Conservation (phyloP, 2,113 vertebrate species). For the Tonatia bakeri region DNA sequence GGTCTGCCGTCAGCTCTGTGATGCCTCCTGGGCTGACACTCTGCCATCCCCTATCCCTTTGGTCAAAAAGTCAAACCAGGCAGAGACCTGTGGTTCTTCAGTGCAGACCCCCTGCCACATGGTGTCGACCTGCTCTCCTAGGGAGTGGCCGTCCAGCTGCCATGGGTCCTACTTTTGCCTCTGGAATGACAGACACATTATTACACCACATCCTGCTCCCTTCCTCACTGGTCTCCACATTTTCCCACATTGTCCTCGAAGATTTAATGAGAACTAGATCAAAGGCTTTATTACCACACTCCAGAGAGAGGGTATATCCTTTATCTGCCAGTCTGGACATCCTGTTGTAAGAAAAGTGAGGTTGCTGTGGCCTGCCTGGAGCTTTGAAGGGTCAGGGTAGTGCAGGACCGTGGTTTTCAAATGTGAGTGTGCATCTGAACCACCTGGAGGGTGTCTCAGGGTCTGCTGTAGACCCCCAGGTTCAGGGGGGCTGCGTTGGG, state of each 20-base stretch:
- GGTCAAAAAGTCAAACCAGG: not conserved
- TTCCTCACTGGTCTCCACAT: not conserved
- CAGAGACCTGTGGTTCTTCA: not conserved
- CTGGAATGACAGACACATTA: not conserved
- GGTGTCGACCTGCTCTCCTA: not conserved
- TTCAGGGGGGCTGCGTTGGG: not conserved
- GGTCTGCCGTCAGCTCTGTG: not conserved
- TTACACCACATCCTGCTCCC: not conserved
- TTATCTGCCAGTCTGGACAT: not conserved
- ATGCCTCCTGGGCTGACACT: not conserved
- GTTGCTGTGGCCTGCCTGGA: not conserved
- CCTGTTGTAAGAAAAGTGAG: not conserved
- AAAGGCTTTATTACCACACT: not conserved
- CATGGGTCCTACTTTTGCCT: not conserved
- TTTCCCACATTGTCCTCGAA: not conserved
- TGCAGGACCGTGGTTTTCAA: not conserved
- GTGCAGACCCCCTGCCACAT: not conserved
- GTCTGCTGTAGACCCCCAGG: not conserved
- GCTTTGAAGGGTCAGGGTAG: not conserved
- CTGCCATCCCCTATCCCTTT: not conserved
- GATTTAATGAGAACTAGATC: not conserved
- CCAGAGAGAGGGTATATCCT: not conserved
- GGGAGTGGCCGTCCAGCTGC: not conserved
- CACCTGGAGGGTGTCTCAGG: not conserved
- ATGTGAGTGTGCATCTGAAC: not conserved